phyloP scores from a whole-genome alignment of 2,113 vertebrate species.

The Chaetura pelagica region DNA sequence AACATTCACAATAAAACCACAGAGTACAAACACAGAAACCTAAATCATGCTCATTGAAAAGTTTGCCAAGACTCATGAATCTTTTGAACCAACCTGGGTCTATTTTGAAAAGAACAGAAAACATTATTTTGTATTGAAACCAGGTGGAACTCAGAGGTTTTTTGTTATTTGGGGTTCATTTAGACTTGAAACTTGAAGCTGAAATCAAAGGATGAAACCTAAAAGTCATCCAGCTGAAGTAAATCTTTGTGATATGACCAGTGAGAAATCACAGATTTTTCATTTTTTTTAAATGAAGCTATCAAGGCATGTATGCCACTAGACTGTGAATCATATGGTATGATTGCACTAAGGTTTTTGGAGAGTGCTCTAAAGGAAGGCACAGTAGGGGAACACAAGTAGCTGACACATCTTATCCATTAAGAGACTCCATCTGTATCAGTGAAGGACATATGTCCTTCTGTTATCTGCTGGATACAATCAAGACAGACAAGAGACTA shows the following conservation, averaged over 20 bases:
- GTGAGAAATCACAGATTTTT: not conserved
- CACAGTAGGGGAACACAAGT: not conserved
- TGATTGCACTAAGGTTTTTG: not conserved
- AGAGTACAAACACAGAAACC: constrained; percentile 54
- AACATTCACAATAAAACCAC: constrained; percentile 43
- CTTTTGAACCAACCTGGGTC: constrained; percentile 56
- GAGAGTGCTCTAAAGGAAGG: not conserved
- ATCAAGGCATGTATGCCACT: not conserved
- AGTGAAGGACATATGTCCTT: not conserved
- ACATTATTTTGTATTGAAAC: constrained; percentile 64
- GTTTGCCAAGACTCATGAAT: constrained; percentile 53
- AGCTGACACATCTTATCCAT: not conserved
- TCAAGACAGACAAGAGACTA: not conserved
- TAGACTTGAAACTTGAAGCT: constrained; percentile 42
- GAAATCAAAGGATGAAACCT: constrained; percentile 7
- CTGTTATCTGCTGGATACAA: not conserved
- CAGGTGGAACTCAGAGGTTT: constrained; percentile 32
- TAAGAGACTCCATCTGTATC: not conserved
- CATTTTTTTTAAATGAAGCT: not conserved
- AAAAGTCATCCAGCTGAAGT: constrained; percentile 11
- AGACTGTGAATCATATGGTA: not conserved
- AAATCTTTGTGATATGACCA: constrained; percentile 15
- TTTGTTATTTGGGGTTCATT: constrained; percentile 35
- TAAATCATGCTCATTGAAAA: constrained; percentile 30
- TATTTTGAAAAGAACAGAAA: constrained; percentile 26